A percentile compares a stretch with the other conserved stretches of the same genome.
These are phyloP conservation scores for Ictalurus furcatus DNA, from an alignment of 2,113 vertebrate species.

Conservation along the genomic window DNA sequence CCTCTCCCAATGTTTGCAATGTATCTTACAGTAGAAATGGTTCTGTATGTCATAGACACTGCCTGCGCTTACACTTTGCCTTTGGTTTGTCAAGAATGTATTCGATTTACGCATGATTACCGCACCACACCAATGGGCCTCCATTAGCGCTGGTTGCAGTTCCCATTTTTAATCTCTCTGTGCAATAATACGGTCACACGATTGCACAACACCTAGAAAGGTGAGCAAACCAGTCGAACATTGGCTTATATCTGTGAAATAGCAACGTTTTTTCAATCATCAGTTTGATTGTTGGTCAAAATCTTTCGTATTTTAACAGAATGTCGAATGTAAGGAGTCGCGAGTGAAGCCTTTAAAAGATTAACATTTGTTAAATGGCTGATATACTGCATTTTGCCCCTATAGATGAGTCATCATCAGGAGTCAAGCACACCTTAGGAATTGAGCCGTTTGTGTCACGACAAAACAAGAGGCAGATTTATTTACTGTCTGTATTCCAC, in stretches of 20 bases:
- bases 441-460: slow-evolving; percentile 6
- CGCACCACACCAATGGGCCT: not conserved
- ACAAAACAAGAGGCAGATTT: slow-evolving; percentile 18
- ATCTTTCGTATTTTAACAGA: not conserved
- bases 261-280: not conserved
- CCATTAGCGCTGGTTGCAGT: not conserved
- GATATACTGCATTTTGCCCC: not conserved
- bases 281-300: not conserved
- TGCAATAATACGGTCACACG: not conserved
- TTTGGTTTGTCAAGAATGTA: not conserved
- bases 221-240: not conserved
- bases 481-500: slow-evolving; percentile 33
- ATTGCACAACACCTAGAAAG: not conserved
- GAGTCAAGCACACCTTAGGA: slow-evolving; percentile 2
- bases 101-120: not conserved
- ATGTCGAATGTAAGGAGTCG: not conserved
- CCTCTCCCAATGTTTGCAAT: not conserved
- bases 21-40: not conserved
- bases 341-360: not conserved
- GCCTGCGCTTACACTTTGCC: not conserved
- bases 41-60: not conserved
- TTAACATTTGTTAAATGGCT: not conserved
- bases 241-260: not conserved
- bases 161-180: not conserved
- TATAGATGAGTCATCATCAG: not conserved